phyloP scores from a whole-genome alignment of 2,797 vertebrate genomes.

The Microcaecilia unicolor region DNA sequence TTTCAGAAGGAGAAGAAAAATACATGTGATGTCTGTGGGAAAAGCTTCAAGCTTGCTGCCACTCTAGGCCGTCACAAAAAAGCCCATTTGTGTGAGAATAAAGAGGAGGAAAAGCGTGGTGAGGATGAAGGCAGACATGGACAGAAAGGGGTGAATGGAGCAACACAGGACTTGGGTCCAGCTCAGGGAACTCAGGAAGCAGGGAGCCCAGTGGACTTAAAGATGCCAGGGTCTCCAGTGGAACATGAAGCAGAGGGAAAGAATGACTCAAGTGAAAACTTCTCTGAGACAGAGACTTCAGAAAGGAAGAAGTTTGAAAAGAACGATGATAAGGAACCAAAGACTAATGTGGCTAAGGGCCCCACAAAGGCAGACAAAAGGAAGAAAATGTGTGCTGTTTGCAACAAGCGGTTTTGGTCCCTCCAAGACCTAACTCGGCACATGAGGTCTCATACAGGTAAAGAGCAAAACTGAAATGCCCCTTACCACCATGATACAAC shows the following conservation, averaged over 20 bases:
- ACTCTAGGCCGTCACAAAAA: constrained; percentile 84
- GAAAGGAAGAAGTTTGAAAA: constrained; percentile 65
- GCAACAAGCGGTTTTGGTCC: constrained; percentile 93
- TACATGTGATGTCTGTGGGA: constrained; percentile 73
- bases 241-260: constrained; percentile 39
- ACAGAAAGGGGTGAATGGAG: constrained; percentile 16
- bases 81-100: constrained; percentile 60
- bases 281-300: constrained; percentile 55
- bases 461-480: constrained; percentile 26
- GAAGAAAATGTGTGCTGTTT: constrained; percentile 92
- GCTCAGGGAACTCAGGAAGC: constrained; percentile 33
- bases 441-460: constrained; percentile 95
- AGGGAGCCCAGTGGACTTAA: constrained; percentile 40
- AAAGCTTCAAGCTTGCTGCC: constrained; percentile 84
- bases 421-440: constrained; percentile 94
- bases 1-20: constrained; percentile 53
- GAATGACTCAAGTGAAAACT: constrained; percentile 50
- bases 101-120: constrained; percentile 40
- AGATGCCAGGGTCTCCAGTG: constrained; percentile 40
- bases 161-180: not conserved
- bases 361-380: constrained; percentile 82
- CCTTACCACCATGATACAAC: too few species aligned
- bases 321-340: constrained; percentile 81
- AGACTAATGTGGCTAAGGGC: constrained; percentile 47
- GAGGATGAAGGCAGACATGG: constrained; percentile 39